Evolutionary conservation across 2,888 invertebrate genomes (phyloP), one percentile per base, ranked within the genome.

Genomic region (Caprella mutica): DNA sequence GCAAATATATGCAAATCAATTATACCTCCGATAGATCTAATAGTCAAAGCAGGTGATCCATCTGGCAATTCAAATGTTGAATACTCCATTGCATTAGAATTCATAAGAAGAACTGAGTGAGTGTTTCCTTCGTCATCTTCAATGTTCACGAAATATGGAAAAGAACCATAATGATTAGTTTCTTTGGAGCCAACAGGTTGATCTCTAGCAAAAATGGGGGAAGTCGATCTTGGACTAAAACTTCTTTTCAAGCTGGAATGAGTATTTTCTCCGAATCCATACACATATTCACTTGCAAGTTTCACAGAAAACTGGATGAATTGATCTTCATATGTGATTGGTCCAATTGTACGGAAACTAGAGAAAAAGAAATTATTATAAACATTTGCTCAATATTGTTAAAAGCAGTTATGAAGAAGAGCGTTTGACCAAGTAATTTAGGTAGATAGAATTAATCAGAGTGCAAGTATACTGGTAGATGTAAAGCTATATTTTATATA

Each of bases 11-110:
- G 84, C 58, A 91, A 80, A 70, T 88, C 84, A 2, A 92, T 75
- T 8, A 89, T 76, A 0, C 91, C 91, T 12, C 91, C 91, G 38
- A 84, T 81, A 0, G 85, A 77, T 59, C 92, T 77, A 72, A 84
- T 30, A 2, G 58, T 58, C 19, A 58, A 17, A 8, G 54, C 48
- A 12, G 58, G 46, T 3, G 61, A 54, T 1, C 46, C 54, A 29
- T 59, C 56, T 19, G 40, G 43, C 38, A 61, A 35, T 3, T 52
- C 48, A 50, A 50, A 58, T 14, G 55, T 55, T 5, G 61, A 61
- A 39, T 61, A 61, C 42, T 61, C 65, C 61, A 65, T 61, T 24
- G 65, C 65, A 38, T 65, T 65, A n/a, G 59, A 59, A 58, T 52
- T 65, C 27, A 54, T 38, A 24, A 65, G 51, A 14, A 61, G 50